These are phyloP conservation scores for Magallana ariakensis DNA, from an alignment of 1,140 invertebrate genomes.

Conservation along the genomic window DNA sequence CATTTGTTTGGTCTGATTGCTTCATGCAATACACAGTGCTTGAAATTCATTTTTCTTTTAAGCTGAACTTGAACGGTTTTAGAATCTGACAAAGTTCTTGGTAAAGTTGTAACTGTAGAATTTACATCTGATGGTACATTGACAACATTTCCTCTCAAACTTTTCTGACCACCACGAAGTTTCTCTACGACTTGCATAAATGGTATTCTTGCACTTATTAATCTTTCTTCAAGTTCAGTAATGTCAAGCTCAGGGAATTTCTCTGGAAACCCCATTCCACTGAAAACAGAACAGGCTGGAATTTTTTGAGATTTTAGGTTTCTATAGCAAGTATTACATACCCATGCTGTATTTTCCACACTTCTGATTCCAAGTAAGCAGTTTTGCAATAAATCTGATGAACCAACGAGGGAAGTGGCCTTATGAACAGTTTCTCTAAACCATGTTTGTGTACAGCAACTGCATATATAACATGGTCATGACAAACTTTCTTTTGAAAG, in stretches of 20 bases:
- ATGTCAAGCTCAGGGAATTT: conserved; percentile 42
- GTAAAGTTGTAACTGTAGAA: conserved; percentile 50
- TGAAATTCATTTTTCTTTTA: conserved; percentile 51
- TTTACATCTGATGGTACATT: conserved; percentile 60
- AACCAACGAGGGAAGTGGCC: background rate
- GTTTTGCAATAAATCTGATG: conserved; percentile 15
- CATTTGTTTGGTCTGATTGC: conserved; percentile 37
- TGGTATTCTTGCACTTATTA: conserved; percentile 57
- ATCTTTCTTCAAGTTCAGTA: conserved; percentile 52
- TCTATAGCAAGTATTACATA: conserved; percentile 53
- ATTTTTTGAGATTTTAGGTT: conserved; percentile 42
- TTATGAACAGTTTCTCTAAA: conserved; percentile 49
- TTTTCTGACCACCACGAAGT: conserved; percentile 52
- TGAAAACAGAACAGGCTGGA: conserved; percentile 44
- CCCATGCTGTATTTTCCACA: conserved; percentile 43
- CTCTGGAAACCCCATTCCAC: conserved; percentile 43
- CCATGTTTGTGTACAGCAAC: conserved; percentile 53
- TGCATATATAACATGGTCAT: conserved; percentile 48
- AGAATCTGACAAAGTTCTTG: conserved; percentile 43
- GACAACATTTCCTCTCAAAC: conserved; percentile 57
- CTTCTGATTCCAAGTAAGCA: conserved; percentile 3
- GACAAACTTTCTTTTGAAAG: background rate
- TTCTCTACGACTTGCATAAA: conserved; percentile 58
- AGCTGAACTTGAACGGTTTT: conserved; percentile 46
- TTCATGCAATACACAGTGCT: conserved; percentile 11